Evolutionary conservation across 2,797 vertebrate genomes (phyloP).

Genomic region (Xenentodon cancila): DNA sequence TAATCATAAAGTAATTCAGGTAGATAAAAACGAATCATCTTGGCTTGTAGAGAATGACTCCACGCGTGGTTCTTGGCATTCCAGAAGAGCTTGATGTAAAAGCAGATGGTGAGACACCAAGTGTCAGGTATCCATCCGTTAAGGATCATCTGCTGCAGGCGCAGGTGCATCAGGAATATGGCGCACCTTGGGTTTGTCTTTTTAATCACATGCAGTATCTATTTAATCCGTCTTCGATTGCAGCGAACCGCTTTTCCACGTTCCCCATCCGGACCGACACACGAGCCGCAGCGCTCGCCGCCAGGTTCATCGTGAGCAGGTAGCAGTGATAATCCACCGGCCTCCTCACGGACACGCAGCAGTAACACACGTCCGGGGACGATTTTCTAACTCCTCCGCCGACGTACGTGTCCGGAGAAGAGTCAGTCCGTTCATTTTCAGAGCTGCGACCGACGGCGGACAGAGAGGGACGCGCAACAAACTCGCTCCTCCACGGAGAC

Average conservation of each 20-base stretch:
- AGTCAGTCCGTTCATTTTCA: conserved; percentile 38
- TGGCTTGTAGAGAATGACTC: conserved; percentile 14
- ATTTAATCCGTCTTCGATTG: conserved; percentile 10
- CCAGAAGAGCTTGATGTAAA: conserved; percentile 17
- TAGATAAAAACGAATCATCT: conserved; percentile 23
- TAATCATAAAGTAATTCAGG: conserved; percentile 30
- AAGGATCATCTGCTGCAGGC: conserved; percentile 15
- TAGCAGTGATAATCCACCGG: conserved; percentile 25
- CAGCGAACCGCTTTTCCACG: conserved; percentile 10
- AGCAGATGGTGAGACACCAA: not conserved
- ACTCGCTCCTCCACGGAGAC: not conserved
- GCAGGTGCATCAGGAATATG: conserved; percentile 65
- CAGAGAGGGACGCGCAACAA: not conserved
- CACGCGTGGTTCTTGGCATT: conserved; percentile 15
- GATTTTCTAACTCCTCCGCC: conserved; percentile 7
- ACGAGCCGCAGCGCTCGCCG: too few species aligned
- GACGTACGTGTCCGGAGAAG: not conserved
- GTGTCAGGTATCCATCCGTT: conserved; percentile 26
- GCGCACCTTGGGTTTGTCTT: conserved; percentile 35
- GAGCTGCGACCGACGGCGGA: not conserved
- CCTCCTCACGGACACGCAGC: conserved; percentile 22
- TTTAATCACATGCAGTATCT: conserved; percentile 23
- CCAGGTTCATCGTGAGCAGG: conserved; percentile 44
- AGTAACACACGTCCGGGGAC: conserved; percentile 5
- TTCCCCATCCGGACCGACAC: conserved; percentile 24